Evolutionary conservation across 1,140 invertebrate genomes (phyloP), one percentile per base, ranked within the genome.

Genomic region (Riptortus pedestris): DNA sequence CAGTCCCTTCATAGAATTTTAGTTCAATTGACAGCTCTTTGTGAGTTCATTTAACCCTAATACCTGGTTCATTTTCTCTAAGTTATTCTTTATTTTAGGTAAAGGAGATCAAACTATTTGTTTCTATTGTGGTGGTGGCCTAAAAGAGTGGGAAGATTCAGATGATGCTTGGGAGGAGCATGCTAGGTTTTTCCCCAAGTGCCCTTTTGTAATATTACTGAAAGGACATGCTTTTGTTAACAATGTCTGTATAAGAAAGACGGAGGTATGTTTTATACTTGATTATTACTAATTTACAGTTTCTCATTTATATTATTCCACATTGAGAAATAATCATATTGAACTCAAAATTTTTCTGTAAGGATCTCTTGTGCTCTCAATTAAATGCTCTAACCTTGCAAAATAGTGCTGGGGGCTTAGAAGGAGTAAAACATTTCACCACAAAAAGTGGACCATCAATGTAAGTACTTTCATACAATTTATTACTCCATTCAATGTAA

Each of bases 141-240:
- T 94, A 1, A 90, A 89, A 71, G 87, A 90, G 70, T 95, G 92
- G 92, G 86, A 89, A 72, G 81, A 81, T 24, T 79, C 82, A 59
- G 91, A 94, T 76, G 82, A 90, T 66, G 89, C 90, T 1, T 93
- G 90, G 90, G 82, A 85, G 63, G 88, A 94, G 72, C 92, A 95
- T 72, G 89, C 89, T 0, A 79, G 83, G 29, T 93, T 90, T 89
- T 90, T 90, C 69, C 79, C 81, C 1, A 81, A 86, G 57, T 94
- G 91, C 70, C 79, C 79, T 11, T 92, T 84, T 75, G 73, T 94
- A 3, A 75, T 83, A 27, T 75, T 85, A 33, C 81, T 84, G 47
- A 91, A 92, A 73, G 88, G 89, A 9, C 79, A 82, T 51, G 79
- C 83, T 1, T 90, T 82, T 72, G 79, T 87, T 58, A 77, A 79